Evolutionary conservation across 2,797 vertebrate genomes (phyloP), one percentile per base, ranked within the genome.

Genomic region (Etheostoma perlongum): DNA sequence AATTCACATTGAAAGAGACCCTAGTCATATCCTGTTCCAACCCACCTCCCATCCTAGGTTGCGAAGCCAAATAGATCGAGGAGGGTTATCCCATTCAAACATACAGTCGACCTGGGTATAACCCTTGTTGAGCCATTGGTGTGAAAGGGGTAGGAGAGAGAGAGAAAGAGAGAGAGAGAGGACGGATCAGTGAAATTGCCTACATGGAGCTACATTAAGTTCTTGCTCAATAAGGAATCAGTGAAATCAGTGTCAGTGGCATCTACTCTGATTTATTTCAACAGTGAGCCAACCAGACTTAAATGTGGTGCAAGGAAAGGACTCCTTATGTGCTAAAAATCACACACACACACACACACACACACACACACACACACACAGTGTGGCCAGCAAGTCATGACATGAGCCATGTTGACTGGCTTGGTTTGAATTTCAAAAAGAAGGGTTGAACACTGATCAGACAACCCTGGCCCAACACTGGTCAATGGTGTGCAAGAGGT

Each of bases 361-460:
- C 64, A 9, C 9, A 36, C 80, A 76, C 73, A 68, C 13, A 44
- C 83, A 76, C 71, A 68, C 11, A 72, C 66, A 59, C 79, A 74
- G 44, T n/a, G 79, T 55, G 72, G 78, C 69, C 71, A 82, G 81
- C 90, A 86, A 82, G 91, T 91, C 71, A 2, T 67, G 79, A 90
- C 91, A 89, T 14, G 86, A 89, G 69, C 12, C 42, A 44, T 44
- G 36, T 40, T 40, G 36, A 40, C 36, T 40, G 36, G 36, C 36
- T 40, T 40, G 36, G 36, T 40, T 40, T 40, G 36, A 40, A 12
- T 11, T 40, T 40, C 10, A 11, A 40, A 40, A 40, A 40, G 36
- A 40, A 46, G 83, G 68, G 10, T 40, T 40, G 36, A 40, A 40
- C 10, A 40, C 36, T 40, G 36, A 40, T 40, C 10, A 40, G 36